phyloP scores from a whole-genome alignment of 2,888 invertebrate species.

The Melinopterus prodromus region DNA sequence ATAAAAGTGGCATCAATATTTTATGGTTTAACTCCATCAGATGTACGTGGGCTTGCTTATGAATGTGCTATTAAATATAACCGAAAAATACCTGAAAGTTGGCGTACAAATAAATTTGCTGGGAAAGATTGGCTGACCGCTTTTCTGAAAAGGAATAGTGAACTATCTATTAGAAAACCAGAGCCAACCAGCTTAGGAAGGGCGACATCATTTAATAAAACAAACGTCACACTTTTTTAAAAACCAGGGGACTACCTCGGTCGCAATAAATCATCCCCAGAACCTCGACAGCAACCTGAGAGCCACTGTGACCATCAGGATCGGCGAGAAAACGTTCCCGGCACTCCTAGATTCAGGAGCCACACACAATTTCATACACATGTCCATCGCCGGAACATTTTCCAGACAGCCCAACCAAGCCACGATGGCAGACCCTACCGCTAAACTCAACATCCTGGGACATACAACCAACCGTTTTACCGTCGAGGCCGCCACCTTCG shows the following conservation, averaged over 20 bases:
- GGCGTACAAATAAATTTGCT: neutral
- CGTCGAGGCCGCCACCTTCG: neutral
- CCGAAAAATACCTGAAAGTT: neutral
- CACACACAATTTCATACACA: neutral
- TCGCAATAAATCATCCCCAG: neutral
- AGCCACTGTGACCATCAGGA: neutral
- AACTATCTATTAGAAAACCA: neutral
- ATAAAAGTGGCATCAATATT: neutral
- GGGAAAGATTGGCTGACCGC: neutral
- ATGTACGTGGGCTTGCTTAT: neutral
- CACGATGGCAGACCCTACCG: neutral
- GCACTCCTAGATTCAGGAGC: neutral
- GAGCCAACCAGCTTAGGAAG: neutral
- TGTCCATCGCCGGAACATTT: neutral
- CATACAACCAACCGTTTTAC: neutral
- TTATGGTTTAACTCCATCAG: neutral
- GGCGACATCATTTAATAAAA: constrained; percentile 10
- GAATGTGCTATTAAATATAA: neutral
- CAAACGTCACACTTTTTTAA: neutral
- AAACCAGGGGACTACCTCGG: too few relatives aligned
- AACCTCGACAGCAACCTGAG: neutral
- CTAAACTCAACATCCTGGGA: neutral
- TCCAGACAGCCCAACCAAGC: neutral
- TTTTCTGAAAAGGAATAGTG: neutral
- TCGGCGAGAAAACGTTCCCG: neutral